Evolutionary conservation across 2,113 vertebrate genomes (phyloP), one percentile per base, ranked within the genome.

Genomic region (Chaetodon trifascialis): DNA sequence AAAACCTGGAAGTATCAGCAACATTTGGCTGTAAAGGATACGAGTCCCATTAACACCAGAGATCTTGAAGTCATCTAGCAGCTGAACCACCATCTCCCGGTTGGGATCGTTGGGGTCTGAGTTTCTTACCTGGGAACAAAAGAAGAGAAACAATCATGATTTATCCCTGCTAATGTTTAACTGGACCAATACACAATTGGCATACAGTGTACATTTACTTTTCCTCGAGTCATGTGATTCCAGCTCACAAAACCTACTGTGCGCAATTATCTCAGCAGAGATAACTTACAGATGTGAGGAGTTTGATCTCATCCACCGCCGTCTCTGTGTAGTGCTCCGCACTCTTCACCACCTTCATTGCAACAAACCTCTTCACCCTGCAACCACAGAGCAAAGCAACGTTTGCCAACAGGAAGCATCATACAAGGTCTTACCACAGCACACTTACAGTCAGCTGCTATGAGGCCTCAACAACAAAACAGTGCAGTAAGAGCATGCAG

Each of bases 271-370:
- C 54, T 59, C 8, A 17, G 19, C 19, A 38, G n/a, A n/a, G n/a
- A n/a, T n/a, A n/a, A 96, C 97, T 97, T 92, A 99, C 98, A 73
- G 98, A 97, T 95, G 96, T 96, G 17, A 99, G 95, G 86, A 99
- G 92, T 83, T 97, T 98, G 92, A 99, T 99, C 92, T 99, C 98
- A 93, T 99, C 98, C 87, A 99, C 92, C 0, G 98, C 98, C 0
- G 98, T 99, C 93, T 99, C 98, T 0, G 98, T 99, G 87, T 99
- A 99, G 88, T 99, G 98, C 89, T 99, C 98, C 1, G 98, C 98
- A 88, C 98, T 99, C 94, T 99, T 99, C 85, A 99, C 98, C 86
- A 99, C 98, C 92, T 99, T 99, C 97, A 99, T 98, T 17, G 98
- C 98, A 91, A 99, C 97, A 94, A 99, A 99, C 54, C 96, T 96